phyloP scores from a whole-genome alignment of 2,888 invertebrate genomes.

The Protodeltote pygarga region DNA sequence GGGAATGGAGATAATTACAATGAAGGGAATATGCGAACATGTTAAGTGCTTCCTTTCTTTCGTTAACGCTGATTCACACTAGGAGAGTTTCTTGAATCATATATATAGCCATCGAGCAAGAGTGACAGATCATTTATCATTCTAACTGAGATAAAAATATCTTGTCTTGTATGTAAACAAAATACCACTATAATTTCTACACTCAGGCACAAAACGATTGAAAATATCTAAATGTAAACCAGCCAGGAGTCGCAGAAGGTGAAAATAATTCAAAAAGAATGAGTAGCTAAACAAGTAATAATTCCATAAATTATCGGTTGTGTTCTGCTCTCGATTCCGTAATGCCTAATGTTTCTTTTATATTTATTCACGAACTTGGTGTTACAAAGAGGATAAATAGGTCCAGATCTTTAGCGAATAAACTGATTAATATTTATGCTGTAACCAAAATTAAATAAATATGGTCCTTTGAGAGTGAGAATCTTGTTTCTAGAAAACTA shows the following conservation, averaged over 20 bases:
- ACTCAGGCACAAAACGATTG: too few species aligned
- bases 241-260: too few species aligned
- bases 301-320: constrained; percentile 9
- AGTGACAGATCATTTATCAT: too few species aligned
- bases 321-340: neutral
- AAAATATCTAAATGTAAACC: too few species aligned
- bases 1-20: constrained; percentile 2
- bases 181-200: too few species aligned
- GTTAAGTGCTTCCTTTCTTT: constrained; percentile 8
- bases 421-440: neutral
- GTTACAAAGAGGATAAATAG: constrained; percentile 5
- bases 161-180: too few species aligned
- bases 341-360: constrained; percentile 1
- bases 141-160: too few species aligned
- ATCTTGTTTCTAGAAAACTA: too few species aligned
- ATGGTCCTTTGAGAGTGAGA: neutral
- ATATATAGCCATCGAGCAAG: too few species aligned
- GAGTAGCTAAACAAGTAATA: neutral
- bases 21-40: constrained; percentile 9
- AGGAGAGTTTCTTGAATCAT: too few species aligned
- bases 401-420: neutral
- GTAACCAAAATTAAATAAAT: neutral
- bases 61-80: too few species aligned
- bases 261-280: constrained; percentile 3
- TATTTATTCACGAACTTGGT: neutral